Evolutionary conservation across 1,140 invertebrate genomes (phyloP).

Genomic region (Oscheius sp.): DNA sequence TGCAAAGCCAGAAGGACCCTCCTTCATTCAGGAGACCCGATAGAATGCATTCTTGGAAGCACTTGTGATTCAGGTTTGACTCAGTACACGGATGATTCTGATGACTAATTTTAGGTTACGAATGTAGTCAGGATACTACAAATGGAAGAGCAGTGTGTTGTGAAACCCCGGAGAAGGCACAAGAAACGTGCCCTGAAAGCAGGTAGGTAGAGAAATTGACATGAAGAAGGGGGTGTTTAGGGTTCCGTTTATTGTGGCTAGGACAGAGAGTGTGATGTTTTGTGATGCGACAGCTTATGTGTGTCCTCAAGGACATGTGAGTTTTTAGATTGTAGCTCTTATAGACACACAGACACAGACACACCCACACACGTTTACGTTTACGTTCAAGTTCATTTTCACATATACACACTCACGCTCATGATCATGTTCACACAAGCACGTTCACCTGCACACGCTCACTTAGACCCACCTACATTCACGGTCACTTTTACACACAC

Average conservation of each 20-base stretch:
- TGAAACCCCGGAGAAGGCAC: slow-evolving; percentile 11
- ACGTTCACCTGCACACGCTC: too few relatives aligned
- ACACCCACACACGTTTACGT: too few relatives aligned
- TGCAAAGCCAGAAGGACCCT: slow-evolving; percentile 9
- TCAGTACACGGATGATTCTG: neutral
- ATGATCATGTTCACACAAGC: too few relatives aligned
- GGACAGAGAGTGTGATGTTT: neutral
- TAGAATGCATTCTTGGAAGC: neutral
- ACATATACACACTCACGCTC: too few relatives aligned
- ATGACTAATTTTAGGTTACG: slow-evolving; percentile 30
- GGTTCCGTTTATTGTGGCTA: slow-evolving; percentile 5
- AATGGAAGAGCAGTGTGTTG: slow-evolving; percentile 17
- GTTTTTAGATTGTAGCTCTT: too few relatives aligned
- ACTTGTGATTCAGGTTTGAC: neutral
- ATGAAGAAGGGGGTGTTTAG: too few relatives aligned
- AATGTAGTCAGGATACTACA: slow-evolving; percentile 34
- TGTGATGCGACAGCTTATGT: neutral
- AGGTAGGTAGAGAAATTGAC: too few relatives aligned
- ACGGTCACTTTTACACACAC: too few relatives aligned
- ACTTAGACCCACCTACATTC: too few relatives aligned
- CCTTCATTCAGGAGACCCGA: neutral
- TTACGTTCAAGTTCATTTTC: too few relatives aligned
- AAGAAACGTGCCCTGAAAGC: slow-evolving; percentile 34
- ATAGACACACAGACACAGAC: too few relatives aligned
- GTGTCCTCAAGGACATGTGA: neutral